These are phyloP conservation scores for Manis crassicaudata DNA, from an alignment of 2,797 vertebrate species.

Conservation along the genomic window DNA sequence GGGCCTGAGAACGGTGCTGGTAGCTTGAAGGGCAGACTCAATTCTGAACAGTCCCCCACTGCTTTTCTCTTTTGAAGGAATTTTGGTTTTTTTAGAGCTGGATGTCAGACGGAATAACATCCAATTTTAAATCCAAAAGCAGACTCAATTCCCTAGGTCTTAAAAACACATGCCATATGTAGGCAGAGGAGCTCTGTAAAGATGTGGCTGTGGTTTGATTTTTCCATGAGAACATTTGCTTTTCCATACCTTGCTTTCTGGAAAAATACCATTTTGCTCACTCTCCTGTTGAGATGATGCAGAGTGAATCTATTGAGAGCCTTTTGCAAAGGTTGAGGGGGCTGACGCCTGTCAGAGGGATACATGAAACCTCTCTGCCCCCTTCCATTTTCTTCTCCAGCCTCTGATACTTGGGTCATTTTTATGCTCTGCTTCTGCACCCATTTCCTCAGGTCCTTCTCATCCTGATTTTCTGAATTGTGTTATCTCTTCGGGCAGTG, in stretches of 20 bases:
- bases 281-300: background rate
- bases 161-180: background rate
- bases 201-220: background rate
- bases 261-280: background rate
- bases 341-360: background rate
- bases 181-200: background rate
- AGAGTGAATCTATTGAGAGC: background rate
- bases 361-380: background rate
- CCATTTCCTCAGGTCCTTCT: background rate
- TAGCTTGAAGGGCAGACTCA: background rate
- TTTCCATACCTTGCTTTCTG: background rate
- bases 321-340: background rate
- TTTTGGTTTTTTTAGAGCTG: background rate
- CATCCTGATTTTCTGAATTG: background rate
- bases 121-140: background rate
- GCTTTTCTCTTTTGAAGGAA: background rate
- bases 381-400: background rate
- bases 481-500: background rate
- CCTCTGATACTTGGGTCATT: background rate
- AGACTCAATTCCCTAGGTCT: background rate
- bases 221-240: background rate
- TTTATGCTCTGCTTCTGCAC: background rate
- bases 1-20: background rate
- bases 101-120: background rate
- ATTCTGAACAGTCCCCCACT: background rate